A percentile compares a stretch with the other conserved stretches of the same genome.
Evolutionary conservation across 2,888 invertebrate species (phyloP).

Genomic region (Corythucha ciliata): DNA sequence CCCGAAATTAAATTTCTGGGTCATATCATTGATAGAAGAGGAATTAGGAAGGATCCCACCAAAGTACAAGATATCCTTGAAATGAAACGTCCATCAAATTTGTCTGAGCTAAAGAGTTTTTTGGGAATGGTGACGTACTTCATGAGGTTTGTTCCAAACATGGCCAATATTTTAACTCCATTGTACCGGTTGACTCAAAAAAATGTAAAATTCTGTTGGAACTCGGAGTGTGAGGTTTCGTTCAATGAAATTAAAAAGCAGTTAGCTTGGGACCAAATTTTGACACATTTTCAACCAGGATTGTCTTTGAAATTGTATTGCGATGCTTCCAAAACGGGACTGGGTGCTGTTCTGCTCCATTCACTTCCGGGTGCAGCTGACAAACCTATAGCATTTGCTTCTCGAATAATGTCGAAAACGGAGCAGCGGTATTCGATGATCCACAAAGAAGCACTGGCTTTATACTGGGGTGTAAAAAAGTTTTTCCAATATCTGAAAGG

Average conservation of each 20-base stretch:
- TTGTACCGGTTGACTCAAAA: constrained; percentile 14
- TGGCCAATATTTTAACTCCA: background rate
- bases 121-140: constrained; percentile 8
- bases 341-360: constrained; percentile 37
- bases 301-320: too few relatives aligned
- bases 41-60: background rate
- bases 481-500: constrained; percentile 40
- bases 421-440: constrained; percentile 39
- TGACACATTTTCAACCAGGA: constrained; percentile 11
- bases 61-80: background rate
- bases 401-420: constrained; percentile 35
- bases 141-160: background rate
- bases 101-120: background rate
- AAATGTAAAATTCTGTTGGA: background rate
- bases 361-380: constrained; percentile 34
- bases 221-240: background rate
- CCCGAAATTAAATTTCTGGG: constrained; percentile 8
- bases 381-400: constrained; percentile 37
- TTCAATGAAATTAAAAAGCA: background rate
- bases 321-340: constrained; percentile 22
- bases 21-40: constrained; percentile 10
- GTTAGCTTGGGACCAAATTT: background rate
- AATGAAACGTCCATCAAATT: background rate
- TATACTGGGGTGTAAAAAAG: constrained; percentile 38
- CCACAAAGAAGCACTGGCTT: constrained; percentile 39